Base-by-base conservation (phyloP, 1,140 invertebrate species). In the Drosophila pseudoobscura region DNA sequence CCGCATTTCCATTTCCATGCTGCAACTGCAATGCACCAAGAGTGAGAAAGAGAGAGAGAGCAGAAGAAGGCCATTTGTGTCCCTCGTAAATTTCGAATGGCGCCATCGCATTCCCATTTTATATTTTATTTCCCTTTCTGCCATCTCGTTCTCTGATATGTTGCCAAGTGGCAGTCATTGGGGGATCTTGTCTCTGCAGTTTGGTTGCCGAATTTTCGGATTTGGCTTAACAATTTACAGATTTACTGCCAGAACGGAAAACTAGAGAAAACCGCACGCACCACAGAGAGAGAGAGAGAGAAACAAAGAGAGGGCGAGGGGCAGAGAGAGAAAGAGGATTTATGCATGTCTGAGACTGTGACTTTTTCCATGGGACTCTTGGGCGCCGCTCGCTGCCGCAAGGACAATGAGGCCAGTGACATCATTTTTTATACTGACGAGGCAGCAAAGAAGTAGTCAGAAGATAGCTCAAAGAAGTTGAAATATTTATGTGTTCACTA, bases 111-210 rank as follows among this genome's bases (percentile, higher is more conserved):
- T 77, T 65, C 82, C 65, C 59, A 61, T 73, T 64, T 47, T 59
- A 66, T 64, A 31, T 26, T 52, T 49, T 52, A 45, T 43, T 75
- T 75, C 56, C 50, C 20, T 49, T 61, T 46, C 45, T 50, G 63
- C 50, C 35, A 68, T 26, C 52, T 69, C 65, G 35, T 57, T 69
- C 29, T 39, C 62, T 78, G 82, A 80, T 87, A 80, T 87, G 82
- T 60, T 85, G 80, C 82, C 80, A 85, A 85, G 82, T 76, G 77
- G 66, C 80, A 84, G 80, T 85, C 80, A 84, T 84, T 84, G 80
- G 80, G 24, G 24, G 24, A 26, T 26, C 24, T 26, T 26, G 76
- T 75, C 69, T 69, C 24, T 45, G 66, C 59, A 84, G 65, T 79
- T 80, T 79, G 59, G 49, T 62, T 63, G 53, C 57, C 58, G 56